Evolutionary conservation across 2,113 vertebrate genomes (phyloP).

Genomic region (Halichoerus grypus): DNA sequence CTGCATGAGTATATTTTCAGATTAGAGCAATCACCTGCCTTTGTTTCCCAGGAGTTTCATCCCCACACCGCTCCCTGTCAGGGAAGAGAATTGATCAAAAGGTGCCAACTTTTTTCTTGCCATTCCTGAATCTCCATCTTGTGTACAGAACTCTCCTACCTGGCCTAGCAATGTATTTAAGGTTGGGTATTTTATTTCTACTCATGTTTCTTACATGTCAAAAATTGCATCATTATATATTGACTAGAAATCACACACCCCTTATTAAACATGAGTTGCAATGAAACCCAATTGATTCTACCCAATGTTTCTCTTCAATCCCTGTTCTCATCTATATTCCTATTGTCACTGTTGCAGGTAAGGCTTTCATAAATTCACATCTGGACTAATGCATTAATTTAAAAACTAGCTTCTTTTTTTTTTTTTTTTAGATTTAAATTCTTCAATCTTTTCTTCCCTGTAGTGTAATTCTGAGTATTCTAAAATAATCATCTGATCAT

Average conservation of each 20-base stretch:
- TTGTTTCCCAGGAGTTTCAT: background rate
- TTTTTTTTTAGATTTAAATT: background rate
- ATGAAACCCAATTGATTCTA: background rate
- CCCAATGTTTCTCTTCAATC: background rate
- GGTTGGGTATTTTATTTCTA: background rate
- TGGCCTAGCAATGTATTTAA: background rate
- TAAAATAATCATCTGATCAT: background rate
- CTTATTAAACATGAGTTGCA: background rate
- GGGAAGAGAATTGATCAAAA: fast-evolving
- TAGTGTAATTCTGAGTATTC: background rate
- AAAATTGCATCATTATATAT: background rate
- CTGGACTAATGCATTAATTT: background rate
- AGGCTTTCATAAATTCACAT: background rate
- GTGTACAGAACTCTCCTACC: background rate
- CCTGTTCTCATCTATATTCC: background rate
- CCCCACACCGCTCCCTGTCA: background rate
- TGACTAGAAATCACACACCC: background rate
- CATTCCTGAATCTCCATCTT: background rate
- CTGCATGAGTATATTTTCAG: background rate
- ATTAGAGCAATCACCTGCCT: background rate
- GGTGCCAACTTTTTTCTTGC: background rate
- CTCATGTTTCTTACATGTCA: background rate
- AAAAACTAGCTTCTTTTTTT: background rate
- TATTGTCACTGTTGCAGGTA: background rate
- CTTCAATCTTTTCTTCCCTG: background rate